phyloP scores from a whole-genome alignment of 2,797 vertebrate species.

The Hydrolagus colliei region DNA sequence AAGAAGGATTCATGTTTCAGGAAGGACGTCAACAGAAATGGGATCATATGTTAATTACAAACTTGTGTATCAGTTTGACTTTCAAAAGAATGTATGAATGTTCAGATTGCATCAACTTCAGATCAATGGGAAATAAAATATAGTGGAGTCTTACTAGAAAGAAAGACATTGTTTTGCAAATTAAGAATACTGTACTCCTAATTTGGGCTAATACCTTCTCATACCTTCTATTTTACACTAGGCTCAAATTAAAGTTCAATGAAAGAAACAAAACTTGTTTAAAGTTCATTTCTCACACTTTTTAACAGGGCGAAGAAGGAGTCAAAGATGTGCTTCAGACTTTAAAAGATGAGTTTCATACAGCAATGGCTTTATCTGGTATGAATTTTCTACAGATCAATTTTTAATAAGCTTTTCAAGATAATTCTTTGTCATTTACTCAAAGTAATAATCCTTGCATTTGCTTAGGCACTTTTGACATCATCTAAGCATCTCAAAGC shows the following conservation, averaged over 20 bases:
- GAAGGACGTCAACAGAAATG: not conserved
- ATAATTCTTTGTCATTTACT: not conserved
- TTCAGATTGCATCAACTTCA: not conserved
- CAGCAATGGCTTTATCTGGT: constrained; percentile 9
- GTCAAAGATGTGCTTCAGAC: not conserved
- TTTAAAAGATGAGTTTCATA: constrained; percentile 6
- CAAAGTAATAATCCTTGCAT: not conserved
- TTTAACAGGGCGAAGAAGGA: constrained; percentile 13
- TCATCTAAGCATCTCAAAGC: not conserved
- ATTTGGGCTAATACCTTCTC: not conserved
- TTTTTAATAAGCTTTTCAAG: not conserved
- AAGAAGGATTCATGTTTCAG: no score
- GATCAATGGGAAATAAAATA: not conserved
- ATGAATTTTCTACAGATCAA: not conserved
- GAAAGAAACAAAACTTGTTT: not conserved
- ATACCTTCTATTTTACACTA: not conserved
- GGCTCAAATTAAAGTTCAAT: not conserved
- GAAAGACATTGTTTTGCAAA: not conserved
- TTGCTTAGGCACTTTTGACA: not conserved
- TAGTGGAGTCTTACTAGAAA: not conserved
- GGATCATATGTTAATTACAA: not conserved
- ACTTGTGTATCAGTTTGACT: not conserved
- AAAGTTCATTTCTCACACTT: not conserved
- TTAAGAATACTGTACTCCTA: not conserved
- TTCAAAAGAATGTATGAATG: not conserved